Evolutionary conservation across 2,113 vertebrate species (phyloP).

Genomic region (Paracyprichromis sp.): DNA sequence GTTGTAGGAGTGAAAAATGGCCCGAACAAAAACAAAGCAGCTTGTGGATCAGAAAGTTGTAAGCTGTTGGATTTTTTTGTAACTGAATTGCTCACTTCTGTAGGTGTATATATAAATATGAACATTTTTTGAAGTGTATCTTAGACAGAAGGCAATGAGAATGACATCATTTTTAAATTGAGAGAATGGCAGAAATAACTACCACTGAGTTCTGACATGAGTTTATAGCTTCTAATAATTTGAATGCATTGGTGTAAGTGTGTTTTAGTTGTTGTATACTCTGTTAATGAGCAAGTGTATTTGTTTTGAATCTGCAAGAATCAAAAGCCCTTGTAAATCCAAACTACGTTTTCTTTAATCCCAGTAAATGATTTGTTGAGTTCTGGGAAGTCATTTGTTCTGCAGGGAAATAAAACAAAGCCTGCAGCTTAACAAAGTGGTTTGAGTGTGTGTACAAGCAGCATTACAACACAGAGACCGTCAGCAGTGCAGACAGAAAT

Average conservation of each 20-base stretch:
- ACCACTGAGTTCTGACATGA: neutral
- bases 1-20: neutral
- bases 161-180: neutral
- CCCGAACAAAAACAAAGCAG: neutral
- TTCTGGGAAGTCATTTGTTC: constrained; percentile 47
- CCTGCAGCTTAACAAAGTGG: constrained; percentile 15
- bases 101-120: neutral
- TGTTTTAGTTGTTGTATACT: neutral
- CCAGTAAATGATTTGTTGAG: constrained; percentile 21
- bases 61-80: neutral
- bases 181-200: neutral
- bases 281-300: neutral
- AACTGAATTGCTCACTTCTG: neutral
- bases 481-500: neutral
- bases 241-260: neutral
- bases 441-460: neutral
- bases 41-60: neutral
- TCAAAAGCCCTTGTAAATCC: constrained; percentile 19
- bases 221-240: neutral
- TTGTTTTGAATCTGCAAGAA: neutral
- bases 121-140: neutral
- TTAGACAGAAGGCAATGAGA: neutral
- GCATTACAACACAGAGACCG: neutral
- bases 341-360: constrained; percentile 51
- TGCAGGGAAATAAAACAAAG: constrained; percentile 37